phyloP scores from a whole-genome alignment of 2,113 vertebrate species.

The Crypturellus undulatus region DNA sequence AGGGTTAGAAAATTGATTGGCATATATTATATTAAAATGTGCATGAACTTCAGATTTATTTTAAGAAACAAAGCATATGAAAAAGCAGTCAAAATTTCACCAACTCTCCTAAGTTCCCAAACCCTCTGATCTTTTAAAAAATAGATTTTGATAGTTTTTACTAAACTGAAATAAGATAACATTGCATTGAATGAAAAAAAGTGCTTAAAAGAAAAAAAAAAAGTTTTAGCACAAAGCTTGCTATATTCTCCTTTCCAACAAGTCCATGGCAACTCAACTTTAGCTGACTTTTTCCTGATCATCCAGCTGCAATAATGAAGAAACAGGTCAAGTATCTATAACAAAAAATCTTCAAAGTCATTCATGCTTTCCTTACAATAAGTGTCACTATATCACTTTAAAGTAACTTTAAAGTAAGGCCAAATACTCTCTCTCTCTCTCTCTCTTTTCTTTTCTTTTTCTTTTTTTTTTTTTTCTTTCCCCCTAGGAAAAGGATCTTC shows the following conservation, averaged over 20 bases:
- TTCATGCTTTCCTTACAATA: neutral
- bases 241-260: neutral
- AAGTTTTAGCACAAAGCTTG: accelerated
- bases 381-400: neutral
- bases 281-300: neutral
- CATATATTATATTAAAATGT: neutral
- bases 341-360: neutral
- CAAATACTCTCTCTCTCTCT: neutral
- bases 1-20: neutral
- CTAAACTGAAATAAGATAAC: neutral
- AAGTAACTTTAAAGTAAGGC: neutral
- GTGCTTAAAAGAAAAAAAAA: neutral
- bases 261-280: neutral
- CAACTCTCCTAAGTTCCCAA: neutral
- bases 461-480: neutral
- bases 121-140: neutral
- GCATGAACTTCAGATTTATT: neutral
- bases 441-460: neutral
- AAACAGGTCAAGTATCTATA: neutral
- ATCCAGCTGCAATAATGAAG: neutral
- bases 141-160: neutral
- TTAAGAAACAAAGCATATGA: neutral
- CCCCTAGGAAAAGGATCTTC: neutral
- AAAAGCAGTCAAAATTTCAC: neutral
- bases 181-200: neutral